Base-by-base conservation (phyloP, 1,140 invertebrate genomes). In the Trypoxylus dichotomus region DNA sequence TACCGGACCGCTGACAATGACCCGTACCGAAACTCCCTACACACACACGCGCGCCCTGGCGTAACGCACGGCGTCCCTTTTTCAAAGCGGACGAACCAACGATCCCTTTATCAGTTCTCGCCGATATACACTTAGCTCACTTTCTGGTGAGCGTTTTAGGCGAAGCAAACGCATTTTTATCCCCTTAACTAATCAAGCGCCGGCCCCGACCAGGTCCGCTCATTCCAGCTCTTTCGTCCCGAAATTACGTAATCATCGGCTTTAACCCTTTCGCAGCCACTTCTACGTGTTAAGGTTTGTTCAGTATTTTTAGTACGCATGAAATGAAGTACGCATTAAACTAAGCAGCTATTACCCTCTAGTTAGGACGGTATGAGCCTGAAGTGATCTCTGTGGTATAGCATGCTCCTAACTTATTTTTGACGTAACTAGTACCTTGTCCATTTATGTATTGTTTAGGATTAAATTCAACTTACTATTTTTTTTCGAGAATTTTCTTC, bases 171-270 rank as follows among this genome's bases (percentile, higher is more conserved):
- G 47, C 19, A 54, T 19, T 54, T 54, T 54, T 54, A 54, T 19
- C 47, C 47, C 47, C 47, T 54, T 54, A 54, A 54, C 47, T 54
- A 54, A 54, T 54, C 47, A 54, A 54, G 47, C 47, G 47, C 47
- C 47, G 32, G 10, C 15, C 47, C 47, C 15, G 15, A 54, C 15
- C 10, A 19, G 19, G 19, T 2, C 15, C 19, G 5, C 47, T 54
- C 47, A 19, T 54, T n/a, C 19, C 47, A 19, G 47, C 47, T 54
- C 19, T 54, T 54, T 54, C 47, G 15, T 15, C 47, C n/a, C 47
- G 19, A 54, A 54, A 54, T 54, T 54, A 19, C 47, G 47, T 54
- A 54, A 54, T 54, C 47, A 54, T 54, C 47, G 47, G 47, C 47
- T 54, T 54, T 54, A 54, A 54, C 47, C 47, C 47, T 54, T 54